Base-by-base conservation (phyloP, 2,888 invertebrate species). In the Tipula helvola region DNA sequence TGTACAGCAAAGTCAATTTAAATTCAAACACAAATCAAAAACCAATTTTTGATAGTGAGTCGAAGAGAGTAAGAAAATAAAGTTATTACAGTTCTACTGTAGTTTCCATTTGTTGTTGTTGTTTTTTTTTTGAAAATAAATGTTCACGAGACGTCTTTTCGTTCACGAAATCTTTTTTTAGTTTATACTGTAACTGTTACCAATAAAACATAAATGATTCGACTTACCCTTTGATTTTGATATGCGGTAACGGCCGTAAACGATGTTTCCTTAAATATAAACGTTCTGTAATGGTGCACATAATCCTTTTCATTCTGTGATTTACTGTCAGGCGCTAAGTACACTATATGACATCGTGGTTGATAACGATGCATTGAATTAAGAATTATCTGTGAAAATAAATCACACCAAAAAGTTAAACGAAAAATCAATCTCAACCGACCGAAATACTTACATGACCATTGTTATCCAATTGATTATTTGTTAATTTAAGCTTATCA, bases 211-310 rank as follows among this genome's bases (percentile, higher is more conserved):
- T 2, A 16, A 52, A 18, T 71, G 10, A 28, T 71, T 18, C n/a
- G 5, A 86, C 94, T 94, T 90, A 97, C 98, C 93, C 97, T 94
- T 90, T 99, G 98, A 92, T 99, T 99, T 92, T 99, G 99, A 92
- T 99, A 99, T 42, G 99, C 99, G 2, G 99, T 99, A 87, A 99
- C 99, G 1, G 98, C 99, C 84, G 97, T 98, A 92, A 99, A 99
- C 88, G 97, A 95, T 1, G 98, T 99, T 92, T 99, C 98, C 7
- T 96, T 94, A 92, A 98, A 99, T 87, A 97, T 95, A 92, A 98
- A 98, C 39, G 97, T 98, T 90, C 96, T 96, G 93, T 96, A 98
- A 89, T 97, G 96, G 89, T 96, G 96, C 18, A 95, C 94, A 87
- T 94, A 93, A 88, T 95, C 94, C 86, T 92, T 92, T 89, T 94